Evolutionary conservation across 2,888 invertebrate genomes (phyloP).

Genomic region (Serrognathus titanus): DNA sequence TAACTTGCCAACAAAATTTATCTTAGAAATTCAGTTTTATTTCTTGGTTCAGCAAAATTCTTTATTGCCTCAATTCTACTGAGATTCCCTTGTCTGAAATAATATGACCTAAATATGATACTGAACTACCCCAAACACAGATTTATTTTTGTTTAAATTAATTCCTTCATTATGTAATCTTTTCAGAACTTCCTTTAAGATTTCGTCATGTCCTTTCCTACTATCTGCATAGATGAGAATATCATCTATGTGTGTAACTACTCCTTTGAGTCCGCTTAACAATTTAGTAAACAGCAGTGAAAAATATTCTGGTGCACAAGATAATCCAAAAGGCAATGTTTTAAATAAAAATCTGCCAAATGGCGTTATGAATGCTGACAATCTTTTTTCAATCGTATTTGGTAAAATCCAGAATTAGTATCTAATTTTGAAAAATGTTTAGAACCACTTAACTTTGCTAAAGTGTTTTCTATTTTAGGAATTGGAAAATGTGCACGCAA

Average conservation of each 20-base stretch:
- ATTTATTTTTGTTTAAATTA: no score
- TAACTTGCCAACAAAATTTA: no score
- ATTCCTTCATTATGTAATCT: no score
- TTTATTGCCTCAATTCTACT: no score
- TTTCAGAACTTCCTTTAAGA: no score
- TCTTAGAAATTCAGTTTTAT: no score
- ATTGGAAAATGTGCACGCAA: slow-evolving; percentile 27
- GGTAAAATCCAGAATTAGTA: slow-evolving; percentile 11
- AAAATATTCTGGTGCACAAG: neutral
- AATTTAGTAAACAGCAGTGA: neutral
- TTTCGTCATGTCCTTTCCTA: no score
- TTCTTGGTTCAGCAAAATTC: no score
- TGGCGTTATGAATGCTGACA: neutral
- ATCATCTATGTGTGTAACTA: neutral
- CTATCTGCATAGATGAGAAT: neutral
- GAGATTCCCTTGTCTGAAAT: no score
- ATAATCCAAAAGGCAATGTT: neutral
- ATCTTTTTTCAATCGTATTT: neutral
- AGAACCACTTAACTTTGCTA: slow-evolving; percentile 25
- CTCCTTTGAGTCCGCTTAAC: neutral
- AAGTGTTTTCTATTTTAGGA: slow-evolving; percentile 28
- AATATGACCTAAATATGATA: no score
- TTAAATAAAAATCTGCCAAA: neutral
- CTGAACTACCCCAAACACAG: no score
- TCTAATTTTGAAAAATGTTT: slow-evolving; percentile 30